These are phyloP conservation scores for Odontophorus gujanensis DNA, from an alignment of 2,113 vertebrate genomes.

Conservation along the genomic window DNA sequence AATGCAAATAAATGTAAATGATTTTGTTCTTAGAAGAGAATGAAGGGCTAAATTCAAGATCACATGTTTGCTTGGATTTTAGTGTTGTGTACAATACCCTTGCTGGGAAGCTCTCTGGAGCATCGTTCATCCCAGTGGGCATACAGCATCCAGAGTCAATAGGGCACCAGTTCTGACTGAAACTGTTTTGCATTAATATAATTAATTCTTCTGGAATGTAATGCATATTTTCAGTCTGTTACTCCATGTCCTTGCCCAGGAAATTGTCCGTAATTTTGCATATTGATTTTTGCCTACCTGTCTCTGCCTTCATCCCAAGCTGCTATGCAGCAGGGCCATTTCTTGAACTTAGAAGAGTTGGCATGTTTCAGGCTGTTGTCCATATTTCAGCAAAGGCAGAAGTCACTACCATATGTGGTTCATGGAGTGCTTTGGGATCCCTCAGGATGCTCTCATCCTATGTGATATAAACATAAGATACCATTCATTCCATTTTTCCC, in stretches of 20 bases:
- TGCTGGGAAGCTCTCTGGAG: not conserved
- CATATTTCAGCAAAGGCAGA: constrained; percentile 9
- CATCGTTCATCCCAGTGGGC: not conserved
- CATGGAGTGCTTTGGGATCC: not conserved
- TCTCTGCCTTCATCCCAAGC: not conserved
- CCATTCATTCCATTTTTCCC: not conserved
- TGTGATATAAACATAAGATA: constrained; percentile 37
- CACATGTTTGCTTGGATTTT: not conserved
- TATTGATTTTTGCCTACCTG: not conserved
- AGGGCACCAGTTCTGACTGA: not conserved
- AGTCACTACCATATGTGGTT: not conserved
- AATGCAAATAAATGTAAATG: not conserved
- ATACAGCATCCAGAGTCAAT: not conserved
- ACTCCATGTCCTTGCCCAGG: not conserved
- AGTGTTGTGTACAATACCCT: not conserved
- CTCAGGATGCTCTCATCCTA: too few relatives aligned
- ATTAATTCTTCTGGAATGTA: not conserved
- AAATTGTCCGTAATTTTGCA: not conserved
- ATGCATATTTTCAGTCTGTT: not conserved
- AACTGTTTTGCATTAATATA: not conserved
- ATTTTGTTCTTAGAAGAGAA: not conserved
- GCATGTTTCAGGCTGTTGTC: not conserved
- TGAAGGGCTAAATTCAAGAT: not conserved
- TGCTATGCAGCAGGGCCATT: not conserved
- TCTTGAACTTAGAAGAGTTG: not conserved